Base-by-base conservation (phyloP, 2,888 invertebrate species). In the Xestia xanthographa region DNA sequence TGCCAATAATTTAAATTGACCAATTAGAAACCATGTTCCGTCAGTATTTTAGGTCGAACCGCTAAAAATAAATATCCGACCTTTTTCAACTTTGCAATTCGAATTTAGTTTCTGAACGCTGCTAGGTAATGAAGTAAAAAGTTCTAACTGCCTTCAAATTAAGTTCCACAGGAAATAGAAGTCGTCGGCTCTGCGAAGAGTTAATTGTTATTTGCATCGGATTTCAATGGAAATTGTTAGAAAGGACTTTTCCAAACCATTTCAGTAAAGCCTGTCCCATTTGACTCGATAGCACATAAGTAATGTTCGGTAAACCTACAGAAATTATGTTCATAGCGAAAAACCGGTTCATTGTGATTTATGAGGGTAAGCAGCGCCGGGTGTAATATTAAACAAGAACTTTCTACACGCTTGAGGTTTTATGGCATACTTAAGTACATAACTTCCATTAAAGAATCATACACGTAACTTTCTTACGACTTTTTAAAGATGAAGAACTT, bases 301-400 rank as follows among this genome's bases (percentile, higher is more conserved):
- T 87, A 66, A 77, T 65, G 75, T 77, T 63, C 48, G 48, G 70
- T 73, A 68, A 78, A 67, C 29, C 75, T 63, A 66, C 65, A 45
- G 34, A 79, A 83, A 85, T 82, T 68, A 77, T 80, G 72, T 84
- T 79, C 73, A 67, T 70, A 66, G 29, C 50, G 53, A 79, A 80
- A 86, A 79, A 70, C 66, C 71, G 50, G 79, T 77, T 81, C 69
- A 75, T 79, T 77, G 38, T 87, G 79, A 88, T 86, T 88, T 88
- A 87, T 79, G 71, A 73, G 66, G 73, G 71, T 76, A 66, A 69
- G 84, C 72, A 79, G 65, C 79, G 45, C 72, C 67, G 75, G 77
- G 66, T 84, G 82, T 82, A 70, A 85, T 83, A 88, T 87, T 82
- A 83, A 85, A 88, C 78, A 83, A 87, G 72, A 87, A 87, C 66